These are phyloP conservation scores for Sesamia inferens DNA, from an alignment of 2,888 invertebrate species.

Conservation along the genomic window DNA sequence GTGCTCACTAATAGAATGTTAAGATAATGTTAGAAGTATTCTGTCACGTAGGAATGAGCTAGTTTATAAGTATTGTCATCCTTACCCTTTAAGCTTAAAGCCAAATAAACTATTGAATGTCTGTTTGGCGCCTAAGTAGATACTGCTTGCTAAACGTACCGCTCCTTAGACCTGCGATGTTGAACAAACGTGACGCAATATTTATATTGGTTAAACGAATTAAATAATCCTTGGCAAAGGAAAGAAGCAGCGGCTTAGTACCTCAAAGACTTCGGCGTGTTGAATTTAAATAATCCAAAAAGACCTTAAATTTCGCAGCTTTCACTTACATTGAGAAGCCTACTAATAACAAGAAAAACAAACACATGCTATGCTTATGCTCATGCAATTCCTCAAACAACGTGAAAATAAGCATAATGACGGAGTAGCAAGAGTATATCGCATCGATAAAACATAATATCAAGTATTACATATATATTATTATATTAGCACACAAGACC, in stretches of 20 bases:
- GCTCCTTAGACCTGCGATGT: neutral
- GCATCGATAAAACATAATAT: slow-evolving; percentile 14
- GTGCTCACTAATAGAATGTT: slow-evolving; percentile 3
- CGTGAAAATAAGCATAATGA: slow-evolving; percentile 39
- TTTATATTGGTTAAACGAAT: neutral
- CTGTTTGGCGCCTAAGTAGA: neutral
- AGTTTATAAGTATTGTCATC: slow-evolving; percentile 1
- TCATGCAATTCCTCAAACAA: slow-evolving; percentile 17
- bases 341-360: neutral
- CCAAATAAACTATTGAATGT: slow-evolving; percentile 1
- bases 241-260: neutral
- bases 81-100: neutral
- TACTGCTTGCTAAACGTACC: neutral
- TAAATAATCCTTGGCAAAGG: neutral
- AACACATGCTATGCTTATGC: neutral
- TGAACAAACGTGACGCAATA: neutral
- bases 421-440: slow-evolving; percentile 18
- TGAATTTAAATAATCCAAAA: neutral
- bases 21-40: neutral
- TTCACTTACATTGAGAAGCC: neutral
- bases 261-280: neutral
- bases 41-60: neutral
- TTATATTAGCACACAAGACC: slow-evolving; percentile 15
- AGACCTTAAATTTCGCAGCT: neutral
- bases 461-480: slow-evolving; percentile 5